phyloP scores from a whole-genome alignment of 2,113 vertebrate species.

The Sapajus apella region DNA sequence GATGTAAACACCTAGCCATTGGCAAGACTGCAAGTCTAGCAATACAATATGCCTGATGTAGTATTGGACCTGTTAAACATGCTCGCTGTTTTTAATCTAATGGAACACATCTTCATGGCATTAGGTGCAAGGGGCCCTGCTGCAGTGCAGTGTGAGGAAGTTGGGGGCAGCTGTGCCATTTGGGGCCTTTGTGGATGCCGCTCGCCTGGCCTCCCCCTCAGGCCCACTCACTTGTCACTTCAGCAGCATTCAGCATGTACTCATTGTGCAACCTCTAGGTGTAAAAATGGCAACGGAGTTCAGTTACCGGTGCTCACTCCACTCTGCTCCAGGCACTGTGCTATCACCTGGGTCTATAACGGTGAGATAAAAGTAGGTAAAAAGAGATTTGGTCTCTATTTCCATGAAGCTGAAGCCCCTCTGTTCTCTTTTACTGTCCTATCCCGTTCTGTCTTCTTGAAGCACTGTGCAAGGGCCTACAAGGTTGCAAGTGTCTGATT shows the following conservation, averaged over 20 bases:
- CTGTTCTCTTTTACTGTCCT: background rate
- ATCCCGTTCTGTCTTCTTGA: background rate
- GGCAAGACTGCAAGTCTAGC: background rate
- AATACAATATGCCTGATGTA: background rate
- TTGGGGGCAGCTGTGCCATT: background rate
- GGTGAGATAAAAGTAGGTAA: background rate
- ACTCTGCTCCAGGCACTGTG: background rate
- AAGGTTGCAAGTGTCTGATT: background rate
- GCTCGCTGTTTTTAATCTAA: background rate
- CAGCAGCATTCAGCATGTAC: background rate
- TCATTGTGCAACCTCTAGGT: background rate
- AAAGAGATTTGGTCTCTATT: background rate
- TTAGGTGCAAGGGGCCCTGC: background rate
- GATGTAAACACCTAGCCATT: background rate
- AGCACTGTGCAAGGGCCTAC: background rate
- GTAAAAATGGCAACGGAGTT: background rate
- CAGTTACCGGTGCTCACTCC: background rate
- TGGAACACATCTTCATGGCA: background rate
- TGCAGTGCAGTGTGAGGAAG: background rate
- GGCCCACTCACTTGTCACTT: background rate
- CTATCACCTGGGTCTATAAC: background rate
- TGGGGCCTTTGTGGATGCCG: background rate
- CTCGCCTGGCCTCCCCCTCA: background rate
- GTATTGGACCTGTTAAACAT: background rate
- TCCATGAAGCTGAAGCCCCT: background rate